phyloP scores from a whole-genome alignment of 2,888 invertebrate species.

The Lycophotia porphyrea region DNA sequence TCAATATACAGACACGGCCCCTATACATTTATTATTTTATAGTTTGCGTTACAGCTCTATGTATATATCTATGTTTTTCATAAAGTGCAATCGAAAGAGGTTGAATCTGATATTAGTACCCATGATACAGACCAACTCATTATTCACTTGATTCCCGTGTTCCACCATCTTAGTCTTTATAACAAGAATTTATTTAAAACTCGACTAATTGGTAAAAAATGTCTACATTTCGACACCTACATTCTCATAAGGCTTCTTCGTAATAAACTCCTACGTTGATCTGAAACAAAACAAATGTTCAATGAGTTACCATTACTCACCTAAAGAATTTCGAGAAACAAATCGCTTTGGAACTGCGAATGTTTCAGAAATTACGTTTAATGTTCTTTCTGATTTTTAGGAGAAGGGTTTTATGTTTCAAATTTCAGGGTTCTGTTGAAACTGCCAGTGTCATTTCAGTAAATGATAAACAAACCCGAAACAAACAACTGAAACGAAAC shows the following conservation, averaged over 20 bases:
- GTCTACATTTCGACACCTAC: conserved; percentile 86
- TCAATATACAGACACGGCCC: conserved; percentile 58
- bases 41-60: conserved; percentile 62
- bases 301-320: conserved; percentile 11
- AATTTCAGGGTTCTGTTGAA: conserved; percentile 5
- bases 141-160: conserved; percentile 87
- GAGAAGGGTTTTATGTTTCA: conserved; percentile 32
- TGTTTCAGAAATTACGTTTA: conserved; percentile 38
- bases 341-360: conserved; percentile 32
- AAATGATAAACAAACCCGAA: too few species aligned
- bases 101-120: conserved; percentile 68
- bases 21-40: conserved; percentile 58
- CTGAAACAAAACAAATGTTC: conserved; percentile 79
- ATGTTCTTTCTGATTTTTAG: conserved; percentile 20
- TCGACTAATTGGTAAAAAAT: conserved; percentile 87
- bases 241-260: conserved; percentile 89
- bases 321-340: conserved; percentile 23
- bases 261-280: conserved; percentile 90
- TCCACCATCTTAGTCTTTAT: conserved; percentile 83
- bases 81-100: conserved; percentile 68
- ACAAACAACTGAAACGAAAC: too few species aligned
- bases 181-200: conserved; percentile 83
- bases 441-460: neutral
- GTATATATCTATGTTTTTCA: conserved; percentile 58
- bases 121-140: conserved; percentile 73